These are phyloP conservation scores for Pterocles orientalis DNA, from an alignment of 2,113 vertebrate species.

Conservation along the genomic window DNA sequence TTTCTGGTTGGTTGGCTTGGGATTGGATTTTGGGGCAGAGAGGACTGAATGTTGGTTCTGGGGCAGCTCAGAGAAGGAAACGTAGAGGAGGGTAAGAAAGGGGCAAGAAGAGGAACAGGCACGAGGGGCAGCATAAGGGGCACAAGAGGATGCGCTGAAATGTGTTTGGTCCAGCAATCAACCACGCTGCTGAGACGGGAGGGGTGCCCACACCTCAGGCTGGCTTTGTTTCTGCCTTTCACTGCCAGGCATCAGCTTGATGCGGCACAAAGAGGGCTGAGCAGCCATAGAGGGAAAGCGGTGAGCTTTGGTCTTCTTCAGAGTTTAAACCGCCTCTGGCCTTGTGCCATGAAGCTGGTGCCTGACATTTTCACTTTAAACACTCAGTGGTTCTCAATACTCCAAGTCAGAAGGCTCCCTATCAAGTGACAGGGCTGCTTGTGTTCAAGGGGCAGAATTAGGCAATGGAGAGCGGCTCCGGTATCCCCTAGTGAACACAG, in stretches of 20 bases:
- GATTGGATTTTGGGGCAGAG: not conserved
- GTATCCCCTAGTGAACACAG: not conserved
- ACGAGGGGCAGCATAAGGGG: not conserved
- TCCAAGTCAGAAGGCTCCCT: not conserved
- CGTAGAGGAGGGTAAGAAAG: rapidly evolving
- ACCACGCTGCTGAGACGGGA: not conserved
- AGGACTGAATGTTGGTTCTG: not conserved
- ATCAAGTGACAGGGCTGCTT: not conserved
- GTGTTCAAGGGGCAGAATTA: not conserved
- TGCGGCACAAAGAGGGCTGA: not conserved
- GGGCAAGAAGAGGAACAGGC: not conserved
- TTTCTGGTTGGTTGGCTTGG: not conserved
- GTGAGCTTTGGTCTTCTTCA: not conserved
- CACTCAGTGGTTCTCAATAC: not conserved
- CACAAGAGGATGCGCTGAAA: not conserved
- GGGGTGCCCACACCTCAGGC: not conserved
- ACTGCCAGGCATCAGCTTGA: not conserved
- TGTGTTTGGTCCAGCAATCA: not conserved
- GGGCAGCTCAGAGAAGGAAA: not conserved
- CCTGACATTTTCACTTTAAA: not conserved
- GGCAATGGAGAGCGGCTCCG: not conserved
- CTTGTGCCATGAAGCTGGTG: not conserved
- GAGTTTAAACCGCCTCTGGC: not conserved
- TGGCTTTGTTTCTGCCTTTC: not conserved
- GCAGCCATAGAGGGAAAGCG: not conserved